Evolutionary conservation across 2,797 vertebrate species (phyloP), one percentile per base, ranked within the genome.

Genomic region (Hoplostethus mediterraneus): DNA sequence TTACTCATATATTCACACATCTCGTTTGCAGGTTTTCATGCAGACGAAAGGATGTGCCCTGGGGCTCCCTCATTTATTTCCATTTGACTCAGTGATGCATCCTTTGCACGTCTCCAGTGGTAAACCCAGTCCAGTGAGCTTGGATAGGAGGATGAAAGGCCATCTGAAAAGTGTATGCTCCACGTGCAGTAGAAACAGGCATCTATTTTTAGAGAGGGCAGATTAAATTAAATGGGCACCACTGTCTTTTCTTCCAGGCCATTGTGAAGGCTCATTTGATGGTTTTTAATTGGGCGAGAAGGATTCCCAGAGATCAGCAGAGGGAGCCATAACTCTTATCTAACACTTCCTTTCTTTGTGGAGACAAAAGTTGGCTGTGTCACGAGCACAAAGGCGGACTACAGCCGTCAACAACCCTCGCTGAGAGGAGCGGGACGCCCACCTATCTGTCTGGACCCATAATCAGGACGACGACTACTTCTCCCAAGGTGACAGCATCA

Each of bases 321-420:
- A 91, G 92, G 88, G 90, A 88, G 90, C 90, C 78, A 84, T 79
- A 83, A 66, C 77, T 90, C 86, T 87, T 82, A 83, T 86, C 84
- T 80, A 44, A 82, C 79, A 76, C 76, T 57, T 85, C 61, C 67
- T 85, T 90, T 83, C 81, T 85, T 67, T 68, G 68, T 17, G 63
- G 61, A 73, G 55, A 82, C 60, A 81, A 86, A 86, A 81, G 42
- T 45, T 42, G 73, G 79, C 73, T 84, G 68, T 82, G 79, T 73
- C 83, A 89, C 77, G 80, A 77, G 72, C 42, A 65, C 45, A 81
- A 73, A 54, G 73, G 71, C 40, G 73, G 70, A 71, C 84, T 72
- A 51, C 81, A 77, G 61, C 58, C 58, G 8, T 60, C n/a, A 77
- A 80, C 57, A 62, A 72, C 72, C 80, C 78, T 60, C 72, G 25